A percentile compares a stretch with the other conserved stretches of the same genome.
These are phyloP conservation scores for Melanotaenia parkinsoni DNA, from an alignment of 2,797 vertebrate genomes.

Conservation along the genomic window DNA sequence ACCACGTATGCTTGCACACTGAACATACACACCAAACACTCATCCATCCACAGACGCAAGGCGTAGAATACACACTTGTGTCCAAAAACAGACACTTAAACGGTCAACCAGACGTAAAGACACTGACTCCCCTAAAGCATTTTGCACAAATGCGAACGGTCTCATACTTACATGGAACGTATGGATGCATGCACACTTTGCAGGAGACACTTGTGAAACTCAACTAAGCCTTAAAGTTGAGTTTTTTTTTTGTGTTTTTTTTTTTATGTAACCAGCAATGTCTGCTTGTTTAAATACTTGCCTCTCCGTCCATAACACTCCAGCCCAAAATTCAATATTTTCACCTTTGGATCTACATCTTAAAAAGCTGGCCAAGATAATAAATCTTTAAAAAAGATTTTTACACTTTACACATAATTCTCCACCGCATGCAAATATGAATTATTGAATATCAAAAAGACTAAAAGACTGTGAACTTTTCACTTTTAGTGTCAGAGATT, in stretches of 20 bases:
- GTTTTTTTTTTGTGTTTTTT: background rate
- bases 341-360: background rate
- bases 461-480: background rate
- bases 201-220: background rate
- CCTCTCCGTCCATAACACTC: background rate
- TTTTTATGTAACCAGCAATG: background rate
- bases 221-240: background rate
- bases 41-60: conserved; percentile 12
- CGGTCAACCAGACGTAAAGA: conserved; percentile 21
- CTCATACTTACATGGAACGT: background rate
- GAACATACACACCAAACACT: conserved; percentile 16
- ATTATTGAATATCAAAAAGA: background rate
- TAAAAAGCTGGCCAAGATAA: background rate
- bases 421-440: background rate
- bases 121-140: background rate
- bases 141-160: background rate
- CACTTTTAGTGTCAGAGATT: background rate
- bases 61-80: conserved; percentile 16
- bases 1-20: conserved; percentile 34
- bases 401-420: background rate
- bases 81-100: conserved; percentile 11
- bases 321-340: background rate
- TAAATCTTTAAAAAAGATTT: background rate
- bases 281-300: background rate
- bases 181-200: background rate